Evolutionary conservation across 2,888 invertebrate genomes (phyloP), one percentile per base, ranked within the genome.

Genomic region (Noctua janthe): DNA sequence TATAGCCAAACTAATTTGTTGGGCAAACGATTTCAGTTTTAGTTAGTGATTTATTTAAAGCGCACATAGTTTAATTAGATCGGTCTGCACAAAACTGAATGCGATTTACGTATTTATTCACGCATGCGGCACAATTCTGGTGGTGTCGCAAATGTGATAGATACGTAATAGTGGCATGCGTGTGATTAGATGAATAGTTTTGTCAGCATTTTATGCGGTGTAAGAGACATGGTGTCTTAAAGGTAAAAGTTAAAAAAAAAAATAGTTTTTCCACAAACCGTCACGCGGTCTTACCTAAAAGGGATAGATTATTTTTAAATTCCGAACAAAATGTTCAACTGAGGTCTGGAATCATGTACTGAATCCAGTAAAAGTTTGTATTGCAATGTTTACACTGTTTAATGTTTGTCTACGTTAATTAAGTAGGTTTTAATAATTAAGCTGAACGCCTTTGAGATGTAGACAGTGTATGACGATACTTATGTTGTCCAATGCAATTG

Each of bases 41-140:
- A 91, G 92, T 90, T 89, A 88, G 90, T 88, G 91, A 91, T 92
- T 91, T 91, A 92, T 92, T 91, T 90, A 87, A 85, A 90, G 87
- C 85, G 86, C 83, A 89, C 82, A 91, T 91, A 90, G 90, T 90
- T 91, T 92, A 93, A 94, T 93, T 93, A 92, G 90, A 91, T 83
- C 77, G 84, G 80, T 67, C 82, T 23, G 81, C 78, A 87, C 78
- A 80, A 86, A 87, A 85, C 80, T 89, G 85, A 84, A 87, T 86
- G 78, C 83, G 70, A 85, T 82, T 80, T 86, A 70, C 81, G 79
- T 87, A 78, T 89, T 82, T 85, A 83, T 81, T 78, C 74, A 75
- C 64, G 81, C 74, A 82, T 78, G 81, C 70, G 75, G 80, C 67
- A 85, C 83, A 77, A 80, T 88, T 87, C 80, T 80, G 59, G 72